Evolutionary conservation across 1,140 invertebrate genomes (phyloP).

Genomic region (Drosophila kepulauana): DNA sequence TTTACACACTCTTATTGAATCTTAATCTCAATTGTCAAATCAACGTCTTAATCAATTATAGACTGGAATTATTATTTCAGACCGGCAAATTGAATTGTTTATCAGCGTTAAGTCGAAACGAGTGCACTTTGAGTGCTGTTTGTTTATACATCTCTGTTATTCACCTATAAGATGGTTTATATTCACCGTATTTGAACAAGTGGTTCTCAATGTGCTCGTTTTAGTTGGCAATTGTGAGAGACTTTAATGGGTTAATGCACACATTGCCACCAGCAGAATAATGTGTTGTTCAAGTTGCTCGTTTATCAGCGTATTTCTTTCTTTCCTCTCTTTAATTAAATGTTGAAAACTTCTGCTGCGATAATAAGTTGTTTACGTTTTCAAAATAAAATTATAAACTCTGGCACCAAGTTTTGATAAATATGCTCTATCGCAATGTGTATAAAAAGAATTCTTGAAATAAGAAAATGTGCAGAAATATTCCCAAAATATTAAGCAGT

Average conservation of each 20-base stretch:
- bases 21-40: too few relatives aligned
- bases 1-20: too few relatives aligned
- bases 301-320: constrained; percentile 31
- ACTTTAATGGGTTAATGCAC: constrained; percentile 28
- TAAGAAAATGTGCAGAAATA: background rate
- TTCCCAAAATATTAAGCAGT: too few relatives aligned
- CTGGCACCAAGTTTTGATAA: background rate
- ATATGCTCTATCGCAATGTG: background rate
- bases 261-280: constrained; percentile 14
- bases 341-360: constrained; percentile 3
- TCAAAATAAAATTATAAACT: background rate
- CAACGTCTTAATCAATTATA: too few relatives aligned
- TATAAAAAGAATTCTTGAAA: background rate
- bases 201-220: constrained; percentile 26
- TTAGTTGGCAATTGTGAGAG: constrained; percentile 13
- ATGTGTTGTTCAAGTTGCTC: constrained; percentile 20
- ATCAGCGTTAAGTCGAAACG: constrained; percentile 1
- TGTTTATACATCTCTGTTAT: constrained; percentile 22
- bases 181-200: constrained; percentile 42
- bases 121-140: background rate
- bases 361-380: constrained; percentile 22
- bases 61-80: constrained; percentile 2
- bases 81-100: constrained; percentile 16
- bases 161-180: constrained; percentile 25
- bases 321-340: constrained; percentile 20